Evolutionary conservation across 2,797 vertebrate genomes (phyloP), one percentile per base, ranked within the genome.

Genomic region (Carduelis carduelis): DNA sequence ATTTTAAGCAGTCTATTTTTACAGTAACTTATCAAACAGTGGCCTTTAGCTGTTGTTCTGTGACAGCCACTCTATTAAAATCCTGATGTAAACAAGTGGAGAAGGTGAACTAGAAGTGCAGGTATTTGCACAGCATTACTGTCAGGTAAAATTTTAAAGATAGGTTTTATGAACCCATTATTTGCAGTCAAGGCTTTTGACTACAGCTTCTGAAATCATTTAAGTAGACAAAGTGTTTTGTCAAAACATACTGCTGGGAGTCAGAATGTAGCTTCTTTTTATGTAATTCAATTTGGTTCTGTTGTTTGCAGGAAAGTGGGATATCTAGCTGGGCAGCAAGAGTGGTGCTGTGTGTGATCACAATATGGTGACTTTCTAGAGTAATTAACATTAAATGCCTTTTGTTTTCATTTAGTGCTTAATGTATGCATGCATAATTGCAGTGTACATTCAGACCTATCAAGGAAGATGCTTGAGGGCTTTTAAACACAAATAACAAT

Each of bases 191-290:
- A 98, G 98, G 97, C 97, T 98, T 98, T 98, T 98, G 98, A 97
- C 97, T 98, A 97, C 95, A 98, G 98, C 97, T 98, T 98, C 97
- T 98, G 98, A 98, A 98, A 98, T 98, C 97, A 98, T 98, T 98
- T 98, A 98, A 97, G 96, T 95, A 98, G 98, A 98, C 97, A 98
- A 98, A 98, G 98, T 98, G 96, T 98, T 98, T 98, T 98, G 98
- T 98, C 98, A 98, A 98, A 98, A 98, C 97, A 97, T 92, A 97
- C 97, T 98, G 98, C 97, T 97, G 97, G 96, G 98, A 98, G 97
- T 98, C 97, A 97, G 97, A 95, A 87, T 98, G 97, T 96, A 98
- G 98, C 97, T 98, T 98, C 97, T 96, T 97, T 98, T 97, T 96
- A 97, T 97, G 98, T 98, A 98, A 98, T 97, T 98, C 97, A 98